A percentile compares a stretch with the other conserved stretches of the same genome.
Evolutionary conservation across 2,888 invertebrate species (phyloP).

Genomic region (Dicyrtoma fusca): DNA sequence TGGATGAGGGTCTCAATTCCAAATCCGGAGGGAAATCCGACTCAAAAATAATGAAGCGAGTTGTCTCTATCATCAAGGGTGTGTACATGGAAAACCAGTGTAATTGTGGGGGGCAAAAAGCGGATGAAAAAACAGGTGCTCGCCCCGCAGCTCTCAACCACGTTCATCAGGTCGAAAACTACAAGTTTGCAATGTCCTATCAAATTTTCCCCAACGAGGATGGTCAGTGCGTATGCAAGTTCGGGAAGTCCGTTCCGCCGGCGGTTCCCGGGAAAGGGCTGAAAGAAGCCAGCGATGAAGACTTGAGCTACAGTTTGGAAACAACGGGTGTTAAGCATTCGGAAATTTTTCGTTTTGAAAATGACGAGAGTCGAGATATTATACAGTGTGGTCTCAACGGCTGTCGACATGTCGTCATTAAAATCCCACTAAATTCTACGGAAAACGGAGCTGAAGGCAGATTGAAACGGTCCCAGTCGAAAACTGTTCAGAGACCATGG

Average conservation of each 20-base stretch:
- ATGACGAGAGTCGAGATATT: conserved; percentile 19
- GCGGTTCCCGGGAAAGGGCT: neutral
- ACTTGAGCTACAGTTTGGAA: conserved; percentile 2
- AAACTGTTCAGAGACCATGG: conserved; percentile 10
- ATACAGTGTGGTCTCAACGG: conserved; percentile 23
- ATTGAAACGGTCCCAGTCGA: no score
- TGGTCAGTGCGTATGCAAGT: conserved; percentile 12
- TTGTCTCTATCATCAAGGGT: conserved; percentile 6
- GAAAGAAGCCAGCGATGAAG: neutral
- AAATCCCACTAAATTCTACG: neutral
- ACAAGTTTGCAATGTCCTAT: conserved; percentile 25
- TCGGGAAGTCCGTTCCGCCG: conserved; percentile 8
- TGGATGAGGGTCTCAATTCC: neutral
- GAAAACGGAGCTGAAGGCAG: neutral
- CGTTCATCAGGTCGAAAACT: conserved; percentile 22
- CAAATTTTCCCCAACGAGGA: conserved; percentile 14
- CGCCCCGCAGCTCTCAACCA: conserved; percentile 21
- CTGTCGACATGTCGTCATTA: conserved; percentile 21
- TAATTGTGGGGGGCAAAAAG: conserved; percentile 25
- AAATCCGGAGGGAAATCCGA: neutral
- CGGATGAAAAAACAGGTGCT: no score
- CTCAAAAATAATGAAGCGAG: neutral
- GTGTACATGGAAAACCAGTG: conserved; percentile 10
- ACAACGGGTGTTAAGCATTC: neutral
- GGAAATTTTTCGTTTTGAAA: neutral